Percentiles rank a stretch among this genome's conserved stretches.
Evolutionary conservation across 2,888 invertebrate species (phyloP).

Genomic region (Noctua comes): DNA sequence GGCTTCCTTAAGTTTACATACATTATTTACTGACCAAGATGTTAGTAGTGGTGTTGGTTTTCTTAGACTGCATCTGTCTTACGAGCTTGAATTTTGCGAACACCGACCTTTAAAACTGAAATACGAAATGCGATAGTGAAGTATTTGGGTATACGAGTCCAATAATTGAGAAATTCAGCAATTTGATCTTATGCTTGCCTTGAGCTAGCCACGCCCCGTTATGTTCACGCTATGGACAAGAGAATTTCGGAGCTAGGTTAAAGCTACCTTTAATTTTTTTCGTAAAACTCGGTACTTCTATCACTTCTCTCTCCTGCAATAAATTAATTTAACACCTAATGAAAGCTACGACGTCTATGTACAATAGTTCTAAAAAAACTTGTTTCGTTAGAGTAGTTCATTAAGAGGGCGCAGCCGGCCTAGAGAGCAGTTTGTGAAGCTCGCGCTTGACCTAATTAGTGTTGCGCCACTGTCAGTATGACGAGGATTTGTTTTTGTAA

Average conservation of each 20-base stretch:
- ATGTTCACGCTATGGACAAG: not conserved
- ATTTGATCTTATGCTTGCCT: not conserved
- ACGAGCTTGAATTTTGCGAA: not conserved
- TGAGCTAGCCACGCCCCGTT: not conserved
- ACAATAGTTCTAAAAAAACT: slow-evolving; percentile 82
- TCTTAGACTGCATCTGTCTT: no score
- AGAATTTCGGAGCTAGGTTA: not conserved
- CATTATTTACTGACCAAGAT: no score
- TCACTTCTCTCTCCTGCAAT: slow-evolving; percentile 28
- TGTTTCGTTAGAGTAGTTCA: slow-evolving; percentile 86
- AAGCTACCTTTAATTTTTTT: not conserved
- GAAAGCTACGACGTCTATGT: slow-evolving; percentile 53
- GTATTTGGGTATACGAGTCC: not conserved
- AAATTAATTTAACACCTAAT: slow-evolving; percentile 54
- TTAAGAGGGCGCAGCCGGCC: slow-evolving; percentile 81
- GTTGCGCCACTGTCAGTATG: slow-evolving; percentile 79
- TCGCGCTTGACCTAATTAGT: slow-evolving; percentile 86
- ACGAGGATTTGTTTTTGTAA: slow-evolving; percentile 80
- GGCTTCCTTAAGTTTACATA: no score
- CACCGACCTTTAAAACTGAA: not conserved
- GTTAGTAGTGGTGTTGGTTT: no score
- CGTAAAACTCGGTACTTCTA: not conserved
- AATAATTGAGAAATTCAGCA: not conserved
- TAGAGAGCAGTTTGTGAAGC: slow-evolving; percentile 81
- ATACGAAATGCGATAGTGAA: not conserved